Percentiles rank a stretch among this genome's conserved stretches.
Conservation (phyloP, 2,797 vertebrate species). For the Protosalanx chinensis region DNA sequence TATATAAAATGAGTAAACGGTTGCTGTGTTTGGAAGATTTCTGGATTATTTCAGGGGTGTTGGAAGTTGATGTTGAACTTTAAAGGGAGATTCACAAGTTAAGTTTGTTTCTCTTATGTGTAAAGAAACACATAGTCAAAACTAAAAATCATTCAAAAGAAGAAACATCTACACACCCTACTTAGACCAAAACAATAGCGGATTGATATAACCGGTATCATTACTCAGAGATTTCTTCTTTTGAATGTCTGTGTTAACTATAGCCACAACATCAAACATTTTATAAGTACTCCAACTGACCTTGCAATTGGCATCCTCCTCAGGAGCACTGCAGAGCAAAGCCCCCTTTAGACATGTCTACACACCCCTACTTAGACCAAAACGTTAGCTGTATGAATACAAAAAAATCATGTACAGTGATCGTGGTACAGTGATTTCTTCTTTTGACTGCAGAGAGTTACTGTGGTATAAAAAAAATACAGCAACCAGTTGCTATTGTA, state of each 20-base stretch:
- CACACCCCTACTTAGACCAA: no score
- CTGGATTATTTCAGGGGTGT: constrained; percentile 16
- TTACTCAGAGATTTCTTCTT: constrained; percentile 52
- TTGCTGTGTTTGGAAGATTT: constrained; percentile 63
- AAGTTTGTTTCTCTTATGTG: constrained; percentile 27
- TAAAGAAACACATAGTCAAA: constrained; percentile 10
- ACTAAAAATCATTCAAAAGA: constrained; percentile 16
- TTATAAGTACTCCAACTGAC: not conserved
- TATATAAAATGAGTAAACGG: constrained; percentile 87
- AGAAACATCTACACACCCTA: constrained; percentile 45
- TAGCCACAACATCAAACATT: not conserved
- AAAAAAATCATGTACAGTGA: no score
- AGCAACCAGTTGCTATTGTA: no score
- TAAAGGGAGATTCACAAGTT: constrained; percentile 4
- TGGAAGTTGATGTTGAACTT: not conserved
- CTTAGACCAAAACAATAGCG: constrained; percentile 46
- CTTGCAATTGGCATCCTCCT: not conserved
- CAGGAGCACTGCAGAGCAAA: no score
- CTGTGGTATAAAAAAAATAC: no score
- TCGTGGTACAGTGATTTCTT: no score
- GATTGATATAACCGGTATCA: constrained; percentile 53
- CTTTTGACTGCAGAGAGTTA: no score
- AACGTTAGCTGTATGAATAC: no score
- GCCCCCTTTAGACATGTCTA: no score
- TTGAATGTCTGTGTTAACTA: not conserved